phyloP scores from a whole-genome alignment of 2,888 invertebrate genomes.

The Chloroclysta siterata region DNA sequence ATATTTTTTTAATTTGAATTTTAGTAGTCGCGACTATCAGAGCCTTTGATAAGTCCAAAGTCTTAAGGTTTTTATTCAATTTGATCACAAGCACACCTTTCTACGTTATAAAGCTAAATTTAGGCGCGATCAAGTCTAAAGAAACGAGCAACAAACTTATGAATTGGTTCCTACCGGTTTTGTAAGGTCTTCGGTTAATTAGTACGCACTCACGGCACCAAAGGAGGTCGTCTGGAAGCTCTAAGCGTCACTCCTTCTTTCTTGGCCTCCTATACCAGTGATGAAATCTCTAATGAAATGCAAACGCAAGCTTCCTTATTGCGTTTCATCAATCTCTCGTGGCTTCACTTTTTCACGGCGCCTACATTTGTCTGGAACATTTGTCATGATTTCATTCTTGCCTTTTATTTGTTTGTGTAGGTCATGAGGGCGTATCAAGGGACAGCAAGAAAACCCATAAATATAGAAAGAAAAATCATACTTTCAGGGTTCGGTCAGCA shows the following conservation, averaged over 20 bases:
- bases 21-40: no score
- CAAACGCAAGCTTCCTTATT: conserved; percentile 67
- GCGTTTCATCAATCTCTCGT: conserved; percentile 71
- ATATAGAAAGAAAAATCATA: conserved; percentile 11
- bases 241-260: neutral
- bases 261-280: neutral
- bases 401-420: conserved; percentile 50
- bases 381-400: conserved; percentile 66
- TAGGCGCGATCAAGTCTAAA: no score
- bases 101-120: no score
- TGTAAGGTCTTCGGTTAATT: no score
- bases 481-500: neutral
- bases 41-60: no score
- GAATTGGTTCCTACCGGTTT: no score
- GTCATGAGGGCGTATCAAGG: conserved; percentile 42
- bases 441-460: conserved; percentile 14
- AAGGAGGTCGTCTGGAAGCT: no score
- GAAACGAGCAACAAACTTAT: no score
- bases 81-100: no score
- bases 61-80: no score
- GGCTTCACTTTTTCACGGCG: conserved; percentile 72
- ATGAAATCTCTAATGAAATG: conserved; percentile 64
- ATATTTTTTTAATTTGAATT: no score
- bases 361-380: conserved; percentile 66
- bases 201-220: no score